Percentiles rank a stretch among this genome's conserved stretches.
phyloP scores from a whole-genome alignment of 2,113 vertebrate genomes.

The Tragelaphus strepsiceros region DNA sequence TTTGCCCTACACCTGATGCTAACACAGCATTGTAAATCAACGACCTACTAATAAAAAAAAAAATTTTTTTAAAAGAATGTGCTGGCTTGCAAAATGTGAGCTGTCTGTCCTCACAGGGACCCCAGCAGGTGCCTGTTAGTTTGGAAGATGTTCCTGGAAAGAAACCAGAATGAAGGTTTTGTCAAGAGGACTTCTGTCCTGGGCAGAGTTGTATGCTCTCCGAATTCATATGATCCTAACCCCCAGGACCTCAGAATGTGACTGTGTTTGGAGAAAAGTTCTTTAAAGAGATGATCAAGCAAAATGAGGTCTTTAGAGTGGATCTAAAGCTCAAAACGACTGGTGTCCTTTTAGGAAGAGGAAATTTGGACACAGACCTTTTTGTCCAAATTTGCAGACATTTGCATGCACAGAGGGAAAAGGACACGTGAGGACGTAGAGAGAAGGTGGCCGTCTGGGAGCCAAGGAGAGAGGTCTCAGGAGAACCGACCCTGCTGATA shows the following conservation, averaged over 20 bases:
- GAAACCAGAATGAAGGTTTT: neutral
- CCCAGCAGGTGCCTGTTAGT: neutral
- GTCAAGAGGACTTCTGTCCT: neutral
- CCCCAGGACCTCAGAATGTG: neutral
- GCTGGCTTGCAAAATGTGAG: neutral
- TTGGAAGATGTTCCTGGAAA: neutral
- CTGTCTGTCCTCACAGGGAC: neutral
- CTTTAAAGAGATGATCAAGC: neutral
- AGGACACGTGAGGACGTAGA: accelerated
- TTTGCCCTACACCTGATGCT: neutral
- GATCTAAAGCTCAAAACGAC: neutral
- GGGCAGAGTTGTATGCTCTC: neutral
- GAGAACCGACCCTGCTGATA: neutral
- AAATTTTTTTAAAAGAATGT: neutral
- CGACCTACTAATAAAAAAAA: neutral
- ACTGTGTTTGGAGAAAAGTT: neutral
- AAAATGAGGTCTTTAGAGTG: neutral
- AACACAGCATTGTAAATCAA: neutral
- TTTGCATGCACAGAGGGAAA: neutral
- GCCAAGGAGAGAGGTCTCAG: neutral
- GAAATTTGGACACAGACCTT: neutral
- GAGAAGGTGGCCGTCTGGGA: neutral
- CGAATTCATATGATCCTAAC: neutral
- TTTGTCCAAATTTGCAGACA: neutral
- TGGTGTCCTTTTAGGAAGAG: neutral